Percentiles rank a stretch among this genome's conserved stretches.
These are phyloP conservation scores for Enhydra lutris DNA, from an alignment of 2,113 vertebrate genomes.

Conservation along the genomic window DNA sequence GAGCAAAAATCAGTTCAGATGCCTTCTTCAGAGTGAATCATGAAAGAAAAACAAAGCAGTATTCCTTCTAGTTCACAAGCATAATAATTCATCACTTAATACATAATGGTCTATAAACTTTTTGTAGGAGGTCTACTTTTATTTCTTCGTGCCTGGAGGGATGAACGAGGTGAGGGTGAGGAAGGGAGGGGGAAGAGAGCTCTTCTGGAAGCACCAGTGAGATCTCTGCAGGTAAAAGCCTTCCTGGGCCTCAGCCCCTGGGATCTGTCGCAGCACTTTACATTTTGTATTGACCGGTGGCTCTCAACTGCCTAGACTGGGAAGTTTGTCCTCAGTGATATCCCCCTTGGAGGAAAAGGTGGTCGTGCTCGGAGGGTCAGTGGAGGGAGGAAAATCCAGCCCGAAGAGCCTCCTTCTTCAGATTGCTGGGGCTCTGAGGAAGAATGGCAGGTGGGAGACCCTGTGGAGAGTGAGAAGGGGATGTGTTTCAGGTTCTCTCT, in stretches of 20 bases:
- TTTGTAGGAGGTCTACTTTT: background rate
- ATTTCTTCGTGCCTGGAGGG: background rate
- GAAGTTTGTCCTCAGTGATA: background rate
- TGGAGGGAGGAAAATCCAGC: background rate
- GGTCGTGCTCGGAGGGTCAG: background rate
- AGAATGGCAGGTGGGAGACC: background rate
- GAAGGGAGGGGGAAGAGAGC: background rate
- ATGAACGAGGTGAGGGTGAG: background rate
- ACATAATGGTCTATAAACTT: background rate
- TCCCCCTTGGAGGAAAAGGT: background rate
- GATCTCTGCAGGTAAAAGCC: background rate
- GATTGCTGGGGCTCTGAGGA: background rate
- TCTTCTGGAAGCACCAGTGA: background rate
- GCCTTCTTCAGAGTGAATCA: slow-evolving; percentile 38
- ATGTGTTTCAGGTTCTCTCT: background rate
- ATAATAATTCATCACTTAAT: background rate
- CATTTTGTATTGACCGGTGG: background rate
- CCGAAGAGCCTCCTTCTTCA: background rate
- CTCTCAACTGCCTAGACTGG: background rate
- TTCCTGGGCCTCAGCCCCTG: background rate
- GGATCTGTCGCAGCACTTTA: slow-evolving; percentile 6
- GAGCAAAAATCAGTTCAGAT: slow-evolving; percentile 38
- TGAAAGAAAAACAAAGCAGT: background rate
- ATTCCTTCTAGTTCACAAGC: slow-evolving; percentile 31
- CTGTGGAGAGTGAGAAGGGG: background rate